These are phyloP conservation scores for Planiliza haematocheilus DNA, from an alignment of 2,113 vertebrate genomes.

Conservation along the genomic window DNA sequence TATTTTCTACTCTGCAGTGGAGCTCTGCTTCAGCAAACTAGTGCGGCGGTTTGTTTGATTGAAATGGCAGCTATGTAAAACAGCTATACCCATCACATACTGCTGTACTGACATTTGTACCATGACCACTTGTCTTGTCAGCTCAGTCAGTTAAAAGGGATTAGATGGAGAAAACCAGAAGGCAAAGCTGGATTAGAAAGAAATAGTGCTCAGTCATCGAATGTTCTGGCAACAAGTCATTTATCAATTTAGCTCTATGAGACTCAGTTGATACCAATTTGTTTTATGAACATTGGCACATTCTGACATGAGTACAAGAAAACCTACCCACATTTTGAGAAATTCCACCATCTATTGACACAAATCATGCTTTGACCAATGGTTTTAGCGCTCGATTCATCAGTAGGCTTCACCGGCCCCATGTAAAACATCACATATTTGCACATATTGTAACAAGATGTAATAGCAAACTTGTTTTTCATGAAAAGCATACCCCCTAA, in stretches of 20 bases:
- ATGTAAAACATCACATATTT: not conserved
- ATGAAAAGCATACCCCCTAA: not conserved
- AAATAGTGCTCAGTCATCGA: no score
- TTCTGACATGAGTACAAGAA: no score
- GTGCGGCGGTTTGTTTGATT: slow-evolving; percentile 4
- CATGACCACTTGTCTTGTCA: not conserved
- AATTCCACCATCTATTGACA: no score
- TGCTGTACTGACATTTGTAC: not conserved
- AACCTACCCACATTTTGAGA: no score
- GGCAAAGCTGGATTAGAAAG: not conserved
- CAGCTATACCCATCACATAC: not conserved
- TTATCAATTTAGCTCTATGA: no score
- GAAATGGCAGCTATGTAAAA: not conserved
- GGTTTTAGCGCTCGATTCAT: no score
- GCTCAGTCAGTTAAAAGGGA: not conserved
- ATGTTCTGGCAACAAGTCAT: no score
- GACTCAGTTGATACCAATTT: no score
- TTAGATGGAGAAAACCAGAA: no score
- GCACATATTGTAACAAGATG: not conserved
- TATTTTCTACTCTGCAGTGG: slow-evolving; percentile 1
- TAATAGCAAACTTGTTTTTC: not conserved
- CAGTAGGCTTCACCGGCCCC: not conserved
- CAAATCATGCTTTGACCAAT: no score
- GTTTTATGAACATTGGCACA: no score
- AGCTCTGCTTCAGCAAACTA: slow-evolving; percentile 24